Evolutionary conservation across 2,888 invertebrate genomes (phyloP).

Genomic region (Chymomyza caudatula): DNA sequence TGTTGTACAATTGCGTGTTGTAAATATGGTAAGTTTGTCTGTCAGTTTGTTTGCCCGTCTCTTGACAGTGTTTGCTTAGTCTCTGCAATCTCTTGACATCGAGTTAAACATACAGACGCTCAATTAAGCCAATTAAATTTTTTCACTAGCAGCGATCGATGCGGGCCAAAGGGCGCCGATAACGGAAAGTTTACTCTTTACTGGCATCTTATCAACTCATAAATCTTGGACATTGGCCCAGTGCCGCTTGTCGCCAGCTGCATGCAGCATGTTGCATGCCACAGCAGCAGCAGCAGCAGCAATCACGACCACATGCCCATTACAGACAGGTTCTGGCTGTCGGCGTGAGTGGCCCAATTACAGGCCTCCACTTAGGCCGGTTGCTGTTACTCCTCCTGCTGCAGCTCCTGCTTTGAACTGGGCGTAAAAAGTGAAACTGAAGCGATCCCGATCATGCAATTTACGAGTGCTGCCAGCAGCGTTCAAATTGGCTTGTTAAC

Average conservation of each 20-base stretch:
- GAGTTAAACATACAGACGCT: conserved; percentile 2
- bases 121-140: conserved; percentile 58
- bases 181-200: conserved; percentile 56
- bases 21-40: not conserved
- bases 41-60: not conserved
- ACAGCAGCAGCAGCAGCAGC: not conserved
- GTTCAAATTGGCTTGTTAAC: conserved; percentile 68
- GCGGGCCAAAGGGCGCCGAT: conserved; percentile 30
- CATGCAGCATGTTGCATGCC: not conserved
- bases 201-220: not conserved
- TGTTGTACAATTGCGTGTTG: not conserved
- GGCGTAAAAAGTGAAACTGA: conserved; percentile 2
- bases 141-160: not conserved
- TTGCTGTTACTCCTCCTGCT: not conserved
- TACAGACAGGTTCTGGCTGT: conserved; percentile 38
- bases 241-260: not conserved
- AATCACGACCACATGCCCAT: not conserved
- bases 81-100: not conserved
- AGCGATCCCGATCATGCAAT: conserved; percentile 25
- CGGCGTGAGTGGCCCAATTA: conserved; percentile 60
- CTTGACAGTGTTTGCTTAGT: not conserved
- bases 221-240: not conserved
- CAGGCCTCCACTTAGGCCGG: conserved; percentile 51
- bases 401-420: not conserved
- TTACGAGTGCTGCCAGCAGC: conserved; percentile 36